These are phyloP conservation scores for Patiria pectinifera DNA, from an alignment of 53 echinoderm and acorn worm genomes.

Conservation along the genomic window DNA sequence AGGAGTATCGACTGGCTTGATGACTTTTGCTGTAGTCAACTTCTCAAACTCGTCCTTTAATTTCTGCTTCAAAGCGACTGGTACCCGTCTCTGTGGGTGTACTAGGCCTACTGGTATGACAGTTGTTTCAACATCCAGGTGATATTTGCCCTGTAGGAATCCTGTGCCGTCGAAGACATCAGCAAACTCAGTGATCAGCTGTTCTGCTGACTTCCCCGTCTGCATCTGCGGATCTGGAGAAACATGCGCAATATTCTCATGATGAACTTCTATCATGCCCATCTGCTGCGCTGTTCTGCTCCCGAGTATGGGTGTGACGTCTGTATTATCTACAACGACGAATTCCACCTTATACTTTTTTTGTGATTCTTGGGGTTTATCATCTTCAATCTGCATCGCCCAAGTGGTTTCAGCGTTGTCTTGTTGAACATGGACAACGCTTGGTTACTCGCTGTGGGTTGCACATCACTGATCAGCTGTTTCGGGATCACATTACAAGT, in stretches of 20 bases:
- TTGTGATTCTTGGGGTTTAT: slow-evolving; percentile 60
- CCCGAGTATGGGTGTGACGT: slow-evolving; percentile 16
- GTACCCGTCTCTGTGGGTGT: slow-evolving; percentile 16
- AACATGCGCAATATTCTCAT: slow-evolving; percentile 50
- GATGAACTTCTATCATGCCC: slow-evolving; percentile 58
- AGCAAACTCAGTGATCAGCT: slow-evolving; percentile 48
- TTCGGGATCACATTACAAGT: slow-evolving; percentile 71
- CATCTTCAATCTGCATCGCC: slow-evolving; percentile 62
- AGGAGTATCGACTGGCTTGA: no score
- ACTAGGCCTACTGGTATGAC: slow-evolving; percentile 2
- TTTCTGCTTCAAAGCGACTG: slow-evolving; percentile 39
- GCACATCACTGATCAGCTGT: slow-evolving; percentile 11
- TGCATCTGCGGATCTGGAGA: background rate
- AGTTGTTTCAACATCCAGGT: slow-evolving; percentile 50
- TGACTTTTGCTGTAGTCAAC: background rate
- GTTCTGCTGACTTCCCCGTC: slow-evolving; percentile 8
- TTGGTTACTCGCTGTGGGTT: background rate
- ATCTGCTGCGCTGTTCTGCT: slow-evolving; percentile 53
- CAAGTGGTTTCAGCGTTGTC: slow-evolving; percentile 54
- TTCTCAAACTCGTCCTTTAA: slow-evolving; percentile 22
- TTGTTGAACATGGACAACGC: slow-evolving; percentile 36
- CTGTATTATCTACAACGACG: slow-evolving; percentile 7
- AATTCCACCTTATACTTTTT: slow-evolving; percentile 65
- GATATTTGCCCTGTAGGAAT: slow-evolving; percentile 54
- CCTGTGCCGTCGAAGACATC: slow-evolving; percentile 60